These are phyloP conservation scores for Hypanus sabinus DNA, from an alignment of 2,113 vertebrate species.

Conservation along the genomic window DNA sequence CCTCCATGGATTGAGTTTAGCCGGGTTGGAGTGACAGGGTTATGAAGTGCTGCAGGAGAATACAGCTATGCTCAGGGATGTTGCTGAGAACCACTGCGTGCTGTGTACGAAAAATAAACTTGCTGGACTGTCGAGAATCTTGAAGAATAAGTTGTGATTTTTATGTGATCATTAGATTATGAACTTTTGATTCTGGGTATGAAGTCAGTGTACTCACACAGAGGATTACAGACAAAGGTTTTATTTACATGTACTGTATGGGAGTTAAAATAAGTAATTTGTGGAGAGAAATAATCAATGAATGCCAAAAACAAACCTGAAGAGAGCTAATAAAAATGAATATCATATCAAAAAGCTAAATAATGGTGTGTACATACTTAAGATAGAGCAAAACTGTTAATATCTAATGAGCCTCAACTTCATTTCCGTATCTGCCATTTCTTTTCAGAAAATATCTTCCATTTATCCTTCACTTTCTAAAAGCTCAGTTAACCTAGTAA, in stretches of 20 bases:
- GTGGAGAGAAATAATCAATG: background rate
- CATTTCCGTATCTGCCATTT: background rate
- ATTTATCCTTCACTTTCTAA: background rate
- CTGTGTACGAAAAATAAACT: background rate
- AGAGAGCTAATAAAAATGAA: background rate
- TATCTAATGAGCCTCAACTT: background rate
- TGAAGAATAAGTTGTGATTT: background rate
- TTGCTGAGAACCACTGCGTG: background rate
- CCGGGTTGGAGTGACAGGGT: background rate
- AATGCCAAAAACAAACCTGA: background rate
- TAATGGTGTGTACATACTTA: background rate
- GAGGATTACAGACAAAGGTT: background rate
- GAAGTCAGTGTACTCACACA: background rate
- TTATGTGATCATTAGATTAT: background rate
- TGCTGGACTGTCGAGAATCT: background rate
- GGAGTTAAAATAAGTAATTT: background rate
- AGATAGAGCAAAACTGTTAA: background rate
- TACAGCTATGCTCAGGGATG: background rate
- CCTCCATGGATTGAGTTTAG: background rate
- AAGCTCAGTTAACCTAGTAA: background rate
- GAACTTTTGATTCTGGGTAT: background rate
- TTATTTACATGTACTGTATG: background rate
- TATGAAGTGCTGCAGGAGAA: background rate
- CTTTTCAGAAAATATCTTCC: background rate
- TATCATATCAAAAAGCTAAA: background rate